phyloP scores from a whole-genome alignment of 2,888 invertebrate species.

The Cryptophagus acutangulus region DNA sequence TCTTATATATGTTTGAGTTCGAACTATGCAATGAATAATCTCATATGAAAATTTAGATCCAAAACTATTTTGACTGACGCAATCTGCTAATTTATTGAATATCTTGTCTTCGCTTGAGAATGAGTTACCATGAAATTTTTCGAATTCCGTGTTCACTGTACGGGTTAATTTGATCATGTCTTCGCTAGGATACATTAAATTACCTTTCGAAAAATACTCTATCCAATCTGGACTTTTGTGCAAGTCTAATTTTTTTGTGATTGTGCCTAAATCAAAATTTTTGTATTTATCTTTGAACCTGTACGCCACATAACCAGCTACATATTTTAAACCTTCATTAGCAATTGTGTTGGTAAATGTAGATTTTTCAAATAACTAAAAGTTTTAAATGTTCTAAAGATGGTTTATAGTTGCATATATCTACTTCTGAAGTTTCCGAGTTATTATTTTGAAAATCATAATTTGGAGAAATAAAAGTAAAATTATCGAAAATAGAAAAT shows the following conservation, averaged over 20 bases:
- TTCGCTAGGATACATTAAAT: conserved; percentile 16
- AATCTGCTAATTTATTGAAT: too few species aligned
- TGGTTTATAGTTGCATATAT: too few species aligned
- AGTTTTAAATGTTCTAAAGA: too few species aligned
- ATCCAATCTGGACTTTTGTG: conserved; percentile 10
- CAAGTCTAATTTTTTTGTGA: background rate
- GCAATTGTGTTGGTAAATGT: background rate
- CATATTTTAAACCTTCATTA: conserved; percentile 13
- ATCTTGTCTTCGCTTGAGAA: too few species aligned
- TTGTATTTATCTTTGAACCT: conserved; percentile 18
- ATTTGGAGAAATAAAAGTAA: too few species aligned
- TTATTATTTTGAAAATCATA: too few species aligned
- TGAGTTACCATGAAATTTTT: too few species aligned
- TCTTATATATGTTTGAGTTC: conserved; percentile 13
- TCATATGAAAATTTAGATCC: background rate
- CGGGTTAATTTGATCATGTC: conserved; percentile 11
- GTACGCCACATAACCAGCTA: conserved; percentile 18
- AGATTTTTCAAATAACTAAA: too few species aligned
- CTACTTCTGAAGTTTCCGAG: too few species aligned
- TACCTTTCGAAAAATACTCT: conserved; percentile 18
- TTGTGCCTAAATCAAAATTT: conserved; percentile 7
- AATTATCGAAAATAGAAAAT: too few species aligned
- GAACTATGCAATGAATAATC: conserved; percentile 8
- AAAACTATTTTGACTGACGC: too few species aligned
- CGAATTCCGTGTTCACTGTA: conserved; percentile 2